Conservation (phyloP, 2,797 vertebrate genomes). For the Diplodus sargus region DNA sequence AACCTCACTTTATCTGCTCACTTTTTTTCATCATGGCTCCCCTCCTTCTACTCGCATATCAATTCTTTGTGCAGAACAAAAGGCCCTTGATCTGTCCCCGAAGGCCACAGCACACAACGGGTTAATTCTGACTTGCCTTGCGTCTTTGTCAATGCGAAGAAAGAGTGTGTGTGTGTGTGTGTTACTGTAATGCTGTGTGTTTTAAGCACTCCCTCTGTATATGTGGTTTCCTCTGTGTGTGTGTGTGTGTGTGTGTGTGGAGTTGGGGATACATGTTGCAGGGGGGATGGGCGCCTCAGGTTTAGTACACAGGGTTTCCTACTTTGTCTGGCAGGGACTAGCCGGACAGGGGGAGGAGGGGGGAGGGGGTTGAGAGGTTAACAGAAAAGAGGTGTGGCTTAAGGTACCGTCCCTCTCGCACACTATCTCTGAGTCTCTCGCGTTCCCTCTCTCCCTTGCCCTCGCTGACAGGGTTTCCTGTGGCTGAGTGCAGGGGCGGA, state of each 20-base stretch:
- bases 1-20: conserved; percentile 42
- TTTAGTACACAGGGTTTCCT: conserved; percentile 88
- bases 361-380: conserved; percentile 82
- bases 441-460: conserved; percentile 45
- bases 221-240: conserved; percentile 27
- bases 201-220: conserved; percentile 12
- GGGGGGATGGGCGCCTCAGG: conserved; percentile 85
- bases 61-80: conserved; percentile 80
- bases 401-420: conserved; percentile 77
- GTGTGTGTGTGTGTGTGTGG: conserved; percentile 31
- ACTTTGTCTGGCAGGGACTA: conserved; percentile 87
- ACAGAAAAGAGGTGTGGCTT: conserved; percentile 85
- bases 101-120: conserved; percentile 62
- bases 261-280: conserved; percentile 68
- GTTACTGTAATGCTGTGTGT: conserved; percentile 19
- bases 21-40: conserved; percentile 12
- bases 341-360: conserved; percentile 78
- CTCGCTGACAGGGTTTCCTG: conserved; percentile 86
- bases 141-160: conserved; percentile 70
- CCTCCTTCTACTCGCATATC: conserved; percentile 16
- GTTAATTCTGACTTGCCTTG: conserved; percentile 77
- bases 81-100: conserved; percentile 76
- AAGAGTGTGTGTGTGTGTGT: conserved; percentile 47
- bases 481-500: conserved; percentile 82
- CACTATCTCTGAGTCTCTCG: conserved; percentile 1